Conservation (phyloP, 2,113 vertebrate species). For the Merops nubicus region DNA sequence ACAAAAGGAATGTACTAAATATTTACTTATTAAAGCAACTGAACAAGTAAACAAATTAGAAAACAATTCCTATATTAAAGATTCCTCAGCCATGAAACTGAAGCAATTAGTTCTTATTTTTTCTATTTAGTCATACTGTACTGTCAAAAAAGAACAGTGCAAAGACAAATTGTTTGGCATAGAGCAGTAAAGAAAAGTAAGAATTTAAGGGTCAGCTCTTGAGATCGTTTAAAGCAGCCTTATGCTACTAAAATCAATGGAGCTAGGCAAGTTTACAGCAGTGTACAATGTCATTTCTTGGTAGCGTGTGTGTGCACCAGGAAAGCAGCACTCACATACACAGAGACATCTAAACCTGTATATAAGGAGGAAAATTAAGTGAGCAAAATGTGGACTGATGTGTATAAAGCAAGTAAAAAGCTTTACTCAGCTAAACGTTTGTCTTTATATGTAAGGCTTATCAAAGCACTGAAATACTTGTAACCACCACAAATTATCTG, state of each 20-base stretch:
- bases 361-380: background rate
- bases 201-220: background rate
- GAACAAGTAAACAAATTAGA: background rate
- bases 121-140: background rate
- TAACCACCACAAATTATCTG: background rate
- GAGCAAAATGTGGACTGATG: background rate
- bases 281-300: background rate
- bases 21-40: no score
- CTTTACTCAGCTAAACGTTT: background rate
- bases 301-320: no score
- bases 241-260: background rate
- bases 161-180: background rate
- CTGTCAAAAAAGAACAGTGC: background rate
- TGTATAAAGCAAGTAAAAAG: background rate
- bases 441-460: background rate
- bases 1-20: background rate
- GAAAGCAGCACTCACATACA: background rate
- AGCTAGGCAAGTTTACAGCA: background rate
- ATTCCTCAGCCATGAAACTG: background rate
- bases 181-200: background rate
- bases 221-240: background rate
- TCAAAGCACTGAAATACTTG: background rate
- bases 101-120: background rate
- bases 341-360: background rate
- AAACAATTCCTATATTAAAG: background rate